Evolutionary conservation across 2,797 vertebrate species (phyloP), one percentile per base, ranked within the genome.

Genomic region (Taenioides sp.): DNA sequence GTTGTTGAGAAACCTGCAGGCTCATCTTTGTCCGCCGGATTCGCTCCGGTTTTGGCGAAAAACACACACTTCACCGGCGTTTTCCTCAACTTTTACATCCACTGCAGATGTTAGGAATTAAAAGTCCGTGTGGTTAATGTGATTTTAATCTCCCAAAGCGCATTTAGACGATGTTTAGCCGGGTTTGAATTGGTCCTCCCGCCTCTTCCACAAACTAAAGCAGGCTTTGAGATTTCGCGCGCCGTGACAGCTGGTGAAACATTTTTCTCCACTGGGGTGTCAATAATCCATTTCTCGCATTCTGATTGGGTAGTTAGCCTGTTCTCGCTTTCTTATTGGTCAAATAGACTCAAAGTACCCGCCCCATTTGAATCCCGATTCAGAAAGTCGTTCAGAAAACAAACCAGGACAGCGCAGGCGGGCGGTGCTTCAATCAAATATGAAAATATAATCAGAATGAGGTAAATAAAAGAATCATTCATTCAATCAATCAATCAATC

Each of bases 211-310:
- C 2, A 23, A 58, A 72, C 72, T 52, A 66, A 78, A n/a, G 62
- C 14, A 78, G 73, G 3, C 70, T 93, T 95, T 87, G 84, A 94
- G 76, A 71, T 90, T 94, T 94, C 91, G 94, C 94, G 94, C 92
- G 91, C 82, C 84, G 79, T 72, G 86, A 88, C 88, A 89, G 86
- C 90, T 90, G 90, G 67, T 54, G 23, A 14, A 61, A 65, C 77
- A 58, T 61, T 75, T 71, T 54, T 73, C 72, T 25, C 65, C 76
- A 63, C 5, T 9, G 47, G 28, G 11, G 47, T 81, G 85, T 89
- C 84, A 88, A 87, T 92, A 89, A 66, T 1, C 11, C 0, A 0
- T 1, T 77, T 71, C 74, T 65, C 68, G 63, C 52, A 0, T 57
- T 75, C 28, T 78, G 28, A 94, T 94, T 94, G 93, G 93, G 75